phyloP scores from a whole-genome alignment of 2,888 invertebrate species.

The Esperia sulphurella region DNA sequence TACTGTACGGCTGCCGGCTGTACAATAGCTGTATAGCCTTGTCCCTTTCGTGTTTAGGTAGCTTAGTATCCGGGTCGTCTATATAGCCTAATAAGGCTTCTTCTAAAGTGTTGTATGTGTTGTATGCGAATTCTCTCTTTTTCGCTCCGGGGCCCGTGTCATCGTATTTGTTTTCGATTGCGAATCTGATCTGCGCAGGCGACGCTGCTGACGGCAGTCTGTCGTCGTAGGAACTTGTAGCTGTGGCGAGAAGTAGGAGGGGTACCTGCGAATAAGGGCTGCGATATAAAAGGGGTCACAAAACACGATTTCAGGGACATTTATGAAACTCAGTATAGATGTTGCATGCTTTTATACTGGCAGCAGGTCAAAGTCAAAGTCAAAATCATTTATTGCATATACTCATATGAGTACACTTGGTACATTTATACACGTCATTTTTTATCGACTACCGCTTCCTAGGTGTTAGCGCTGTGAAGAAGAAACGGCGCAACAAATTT shows the following conservation, averaged over 20 bases:
- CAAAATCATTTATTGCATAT: too few relatives aligned
- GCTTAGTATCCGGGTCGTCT: slow-evolving; percentile 61
- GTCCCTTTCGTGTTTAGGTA: slow-evolving; percentile 50
- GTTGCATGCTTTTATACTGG: too few relatives aligned
- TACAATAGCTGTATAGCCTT: slow-evolving; percentile 23
- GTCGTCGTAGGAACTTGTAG: neutral
- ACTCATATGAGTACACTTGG: too few relatives aligned
- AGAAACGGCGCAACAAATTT: too few relatives aligned
- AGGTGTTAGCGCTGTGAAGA: too few relatives aligned
- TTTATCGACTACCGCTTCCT: too few relatives aligned
- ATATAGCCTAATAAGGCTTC: slow-evolving; percentile 56
- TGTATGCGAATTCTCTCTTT: slow-evolving; percentile 48
- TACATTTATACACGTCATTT: too few relatives aligned
- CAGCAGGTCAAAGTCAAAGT: too few relatives aligned
- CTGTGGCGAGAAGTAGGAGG: neutral
- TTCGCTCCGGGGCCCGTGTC: slow-evolving; percentile 69
- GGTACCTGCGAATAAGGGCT: neutral
- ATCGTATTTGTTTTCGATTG: slow-evolving; percentile 66
- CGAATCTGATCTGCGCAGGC: slow-evolving; percentile 58
- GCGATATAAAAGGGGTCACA: too few relatives aligned
- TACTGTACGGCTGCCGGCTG: neutral
- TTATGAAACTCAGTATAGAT: too few relatives aligned
- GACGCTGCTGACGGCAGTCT: slow-evolving; percentile 47
- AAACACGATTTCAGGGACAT: too few relatives aligned
- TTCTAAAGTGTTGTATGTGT: slow-evolving; percentile 52